A percentile compares a stretch with the other conserved stretches of the same genome.
phyloP scores from a whole-genome alignment of 2,113 vertebrate species.

The Notarius lentiginosus region DNA sequence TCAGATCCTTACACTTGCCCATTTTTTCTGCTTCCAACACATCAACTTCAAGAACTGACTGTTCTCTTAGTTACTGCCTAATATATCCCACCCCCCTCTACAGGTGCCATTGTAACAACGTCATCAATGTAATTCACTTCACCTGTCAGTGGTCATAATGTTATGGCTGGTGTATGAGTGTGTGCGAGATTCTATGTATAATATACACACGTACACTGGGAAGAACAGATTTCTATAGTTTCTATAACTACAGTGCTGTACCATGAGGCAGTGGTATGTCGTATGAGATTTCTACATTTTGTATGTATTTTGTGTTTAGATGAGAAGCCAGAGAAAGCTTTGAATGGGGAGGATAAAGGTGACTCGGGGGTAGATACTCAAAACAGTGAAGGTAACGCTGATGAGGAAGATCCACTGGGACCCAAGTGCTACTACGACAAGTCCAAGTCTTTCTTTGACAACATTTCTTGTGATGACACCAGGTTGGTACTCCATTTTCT shows the following conservation, averaged over 20 bases:
- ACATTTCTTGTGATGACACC: conserved; percentile 90
- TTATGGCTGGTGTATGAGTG: too few relatives aligned
- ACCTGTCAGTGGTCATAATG: too few relatives aligned
- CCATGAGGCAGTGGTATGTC: neutral
- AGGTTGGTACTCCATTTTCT: conserved; percentile 68
- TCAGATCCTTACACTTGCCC: too few relatives aligned
- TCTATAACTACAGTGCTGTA: neutral
- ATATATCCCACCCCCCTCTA: too few relatives aligned
- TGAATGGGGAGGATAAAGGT: conserved; percentile 90
- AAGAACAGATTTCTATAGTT: neutral
- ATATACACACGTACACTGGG: too few relatives aligned
- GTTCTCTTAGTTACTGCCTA: too few relatives aligned
- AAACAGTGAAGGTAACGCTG: conserved; percentile 83
- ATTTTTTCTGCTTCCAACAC: neutral
- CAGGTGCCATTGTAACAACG: too few relatives aligned
- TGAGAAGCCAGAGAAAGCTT: conserved; percentile 86
- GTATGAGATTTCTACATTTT: neutral
- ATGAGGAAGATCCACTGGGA: conserved; percentile 86
- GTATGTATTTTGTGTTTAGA: conserved; percentile 66
- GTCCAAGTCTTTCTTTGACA: conserved; percentile 98
- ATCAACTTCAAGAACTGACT: too few relatives aligned
- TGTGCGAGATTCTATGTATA: too few relatives aligned
- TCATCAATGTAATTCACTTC: too few relatives aligned
- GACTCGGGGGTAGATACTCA: conserved; percentile 83
- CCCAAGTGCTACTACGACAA: conserved; percentile 93